phyloP scores from a whole-genome alignment of 2,113 vertebrate genomes.

The Psephotus haematonotus region DNA sequence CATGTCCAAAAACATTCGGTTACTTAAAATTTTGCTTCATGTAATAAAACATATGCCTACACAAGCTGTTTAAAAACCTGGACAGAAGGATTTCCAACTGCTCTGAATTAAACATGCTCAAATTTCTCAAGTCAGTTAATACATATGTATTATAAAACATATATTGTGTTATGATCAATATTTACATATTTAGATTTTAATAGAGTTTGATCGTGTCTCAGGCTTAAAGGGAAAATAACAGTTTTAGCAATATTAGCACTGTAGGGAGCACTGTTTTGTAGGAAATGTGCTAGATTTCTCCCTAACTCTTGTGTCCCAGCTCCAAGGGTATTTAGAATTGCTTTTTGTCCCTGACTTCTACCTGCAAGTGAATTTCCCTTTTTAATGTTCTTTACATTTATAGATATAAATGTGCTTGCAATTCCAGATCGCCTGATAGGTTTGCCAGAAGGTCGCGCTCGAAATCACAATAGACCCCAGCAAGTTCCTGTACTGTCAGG shows the following conservation, averaged over 20 bases:
- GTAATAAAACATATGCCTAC: not conserved
- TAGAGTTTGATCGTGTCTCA: not conserved
- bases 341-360: not conserved
- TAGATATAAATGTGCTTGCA: not conserved
- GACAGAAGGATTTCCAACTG: not conserved
- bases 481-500: constrained; percentile 79
- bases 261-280: not conserved
- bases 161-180: not conserved
- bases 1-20: not conserved
- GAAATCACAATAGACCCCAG: constrained; percentile 85
- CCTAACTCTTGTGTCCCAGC: not conserved
- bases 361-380: not conserved
- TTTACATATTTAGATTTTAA: not conserved
- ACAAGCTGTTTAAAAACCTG: not conserved
- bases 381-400: not conserved
- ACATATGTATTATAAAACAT: not conserved
- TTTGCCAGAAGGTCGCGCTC: constrained; percentile 83
- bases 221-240: not conserved
- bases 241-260: not conserved
- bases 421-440: constrained; percentile 83
- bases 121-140: not conserved
- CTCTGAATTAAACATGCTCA: accelerated
- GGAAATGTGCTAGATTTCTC: not conserved
- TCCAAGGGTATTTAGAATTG: not conserved
- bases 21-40: not conserved